Evolutionary conservation across 2,888 invertebrate species (phyloP).

Genomic region (Diplolepis rosae): DNA sequence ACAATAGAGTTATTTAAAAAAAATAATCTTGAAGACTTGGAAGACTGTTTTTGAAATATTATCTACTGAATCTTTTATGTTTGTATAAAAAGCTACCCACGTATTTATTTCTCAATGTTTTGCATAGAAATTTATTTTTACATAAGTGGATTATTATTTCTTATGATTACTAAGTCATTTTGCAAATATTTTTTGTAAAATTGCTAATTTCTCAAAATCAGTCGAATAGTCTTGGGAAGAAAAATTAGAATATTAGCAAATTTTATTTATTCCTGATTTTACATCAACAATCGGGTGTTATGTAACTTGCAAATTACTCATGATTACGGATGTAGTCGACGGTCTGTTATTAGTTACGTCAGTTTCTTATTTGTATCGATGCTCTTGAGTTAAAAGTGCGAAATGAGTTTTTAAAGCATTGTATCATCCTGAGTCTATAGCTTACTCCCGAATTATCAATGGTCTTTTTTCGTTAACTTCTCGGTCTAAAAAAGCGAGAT

Average conservation of each 20-base stretch:
- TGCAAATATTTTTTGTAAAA: too few species aligned
- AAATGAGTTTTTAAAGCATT: background rate
- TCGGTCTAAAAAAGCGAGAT: too few species aligned
- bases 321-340: background rate
- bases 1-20: background rate
- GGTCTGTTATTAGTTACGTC: constrained; percentile 5
- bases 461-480: background rate
- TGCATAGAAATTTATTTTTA: too few species aligned
- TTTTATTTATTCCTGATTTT: background rate
- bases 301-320: background rate
- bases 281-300: background rate
- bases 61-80: too few species aligned
- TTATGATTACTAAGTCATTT: too few species aligned
- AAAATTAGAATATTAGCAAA: too few species aligned
- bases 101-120: too few species aligned
- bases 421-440: background rate
- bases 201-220: too few species aligned
- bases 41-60: too few species aligned
- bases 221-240: too few species aligned
- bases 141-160: too few species aligned
- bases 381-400: background rate
- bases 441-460: background rate
- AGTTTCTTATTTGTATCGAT: background rate
- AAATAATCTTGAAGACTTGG: background rate
- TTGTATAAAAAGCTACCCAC: too few species aligned